phyloP scores from a whole-genome alignment of 2,888 invertebrate genomes.

The Brenthis ino region DNA sequence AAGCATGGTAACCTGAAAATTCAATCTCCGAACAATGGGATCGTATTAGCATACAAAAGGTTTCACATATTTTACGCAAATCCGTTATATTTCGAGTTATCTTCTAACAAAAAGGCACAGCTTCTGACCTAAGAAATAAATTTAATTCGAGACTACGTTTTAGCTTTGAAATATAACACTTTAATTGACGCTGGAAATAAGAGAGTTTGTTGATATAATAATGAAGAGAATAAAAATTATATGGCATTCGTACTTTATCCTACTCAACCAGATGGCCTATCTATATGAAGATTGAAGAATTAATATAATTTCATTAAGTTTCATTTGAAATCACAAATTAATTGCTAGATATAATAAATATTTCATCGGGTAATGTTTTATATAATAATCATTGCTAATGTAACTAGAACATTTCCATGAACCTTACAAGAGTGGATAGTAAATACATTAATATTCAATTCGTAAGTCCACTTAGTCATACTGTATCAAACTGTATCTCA shows the following conservation, averaged over 20 bases:
- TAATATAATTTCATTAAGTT: background rate
- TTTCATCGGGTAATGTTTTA: background rate
- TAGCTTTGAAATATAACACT: slow-evolving; percentile 27
- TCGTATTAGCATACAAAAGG: slow-evolving; percentile 82
- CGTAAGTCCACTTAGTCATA: background rate
- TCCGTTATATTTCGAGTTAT: slow-evolving; percentile 80
- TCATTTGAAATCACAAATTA: too few relatives aligned
- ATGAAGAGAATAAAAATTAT: slow-evolving; percentile 2
- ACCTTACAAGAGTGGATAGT: background rate
- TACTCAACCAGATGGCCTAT: background rate
- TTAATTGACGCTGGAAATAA: slow-evolving; percentile 14
- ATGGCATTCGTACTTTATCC: background rate
- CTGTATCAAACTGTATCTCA: background rate
- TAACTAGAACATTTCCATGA: background rate
- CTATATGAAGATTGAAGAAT: too few relatives aligned
- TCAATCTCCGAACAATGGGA: slow-evolving; percentile 81
- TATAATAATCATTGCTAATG: background rate
- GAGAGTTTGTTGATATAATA: slow-evolving; percentile 10
- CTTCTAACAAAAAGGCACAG: slow-evolving; percentile 70
- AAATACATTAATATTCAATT: slow-evolving; percentile 12
- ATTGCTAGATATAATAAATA: background rate
- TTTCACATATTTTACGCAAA: slow-evolving; percentile 81
- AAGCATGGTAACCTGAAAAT: slow-evolving; percentile 77
- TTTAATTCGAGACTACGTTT: slow-evolving; percentile 48
- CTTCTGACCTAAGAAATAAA: slow-evolving; percentile 73